These are phyloP conservation scores for Ametastegia equiseti DNA, from an alignment of 2,888 invertebrate species.

Conservation along the genomic window DNA sequence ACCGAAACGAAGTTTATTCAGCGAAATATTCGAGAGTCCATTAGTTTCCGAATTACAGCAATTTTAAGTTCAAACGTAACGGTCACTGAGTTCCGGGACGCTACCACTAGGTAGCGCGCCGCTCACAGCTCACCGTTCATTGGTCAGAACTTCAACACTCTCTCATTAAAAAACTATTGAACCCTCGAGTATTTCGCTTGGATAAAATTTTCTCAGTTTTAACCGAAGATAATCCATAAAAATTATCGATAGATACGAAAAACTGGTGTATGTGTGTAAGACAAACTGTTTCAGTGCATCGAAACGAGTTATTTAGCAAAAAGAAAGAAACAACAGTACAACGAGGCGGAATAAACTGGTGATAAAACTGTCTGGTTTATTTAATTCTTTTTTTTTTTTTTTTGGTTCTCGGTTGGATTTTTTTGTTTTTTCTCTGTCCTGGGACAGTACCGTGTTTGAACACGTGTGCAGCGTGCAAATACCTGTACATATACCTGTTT, in stretches of 20 bases:
- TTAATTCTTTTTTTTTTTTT: neutral
- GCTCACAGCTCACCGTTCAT: neutral
- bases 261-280: neutral
- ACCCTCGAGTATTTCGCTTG: neutral
- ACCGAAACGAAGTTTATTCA: neutral
- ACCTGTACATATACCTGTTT: neutral
- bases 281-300: neutral
- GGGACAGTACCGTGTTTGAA: neutral
- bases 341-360: neutral
- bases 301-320: neutral
- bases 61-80: constrained; percentile 5
- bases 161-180: neutral
- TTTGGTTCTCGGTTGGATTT: neutral
- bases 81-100: neutral
- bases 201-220: neutral
- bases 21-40: neutral
- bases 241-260: neutral
- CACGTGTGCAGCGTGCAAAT: neutral
- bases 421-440: neutral
- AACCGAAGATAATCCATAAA: neutral
- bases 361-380: neutral
- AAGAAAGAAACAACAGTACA: too few relatives aligned
- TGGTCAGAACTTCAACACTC: neutral
- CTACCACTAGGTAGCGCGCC: neutral
- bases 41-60: neutral